Conservation (phyloP, 2,888 invertebrate species). For the Andricus quercusramuli region DNA sequence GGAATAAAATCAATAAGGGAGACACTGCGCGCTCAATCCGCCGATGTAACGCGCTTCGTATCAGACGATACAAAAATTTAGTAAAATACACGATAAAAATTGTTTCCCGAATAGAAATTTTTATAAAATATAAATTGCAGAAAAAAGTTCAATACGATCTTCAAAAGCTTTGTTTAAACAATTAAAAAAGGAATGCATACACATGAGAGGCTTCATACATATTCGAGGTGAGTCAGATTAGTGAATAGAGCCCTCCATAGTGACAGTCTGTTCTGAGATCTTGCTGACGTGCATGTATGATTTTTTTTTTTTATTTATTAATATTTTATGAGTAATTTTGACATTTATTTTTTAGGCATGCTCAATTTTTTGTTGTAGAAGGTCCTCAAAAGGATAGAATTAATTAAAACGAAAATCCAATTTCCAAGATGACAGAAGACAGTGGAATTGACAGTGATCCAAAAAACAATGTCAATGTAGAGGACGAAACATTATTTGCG, state of each 20-base stretch:
- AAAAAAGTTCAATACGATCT: neutral
- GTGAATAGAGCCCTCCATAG: neutral
- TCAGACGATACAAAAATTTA: neutral
- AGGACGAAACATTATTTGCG: slow-evolving; percentile 75
- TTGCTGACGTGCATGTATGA: neutral
- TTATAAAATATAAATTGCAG: neutral
- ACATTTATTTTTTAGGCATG: neutral
- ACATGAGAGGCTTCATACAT: neutral
- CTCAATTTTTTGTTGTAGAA: slow-evolving; percentile 41
- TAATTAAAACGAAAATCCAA: slow-evolving; percentile 14
- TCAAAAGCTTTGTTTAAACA: neutral
- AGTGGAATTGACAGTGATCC: slow-evolving; percentile 80
- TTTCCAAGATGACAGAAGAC: slow-evolving; percentile 73
- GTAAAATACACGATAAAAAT: neutral
- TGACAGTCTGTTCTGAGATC: neutral
- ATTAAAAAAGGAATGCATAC: neutral
- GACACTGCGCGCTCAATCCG: neutral
- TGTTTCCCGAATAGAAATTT: neutral
- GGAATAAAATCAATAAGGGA: slow-evolving; percentile 20
- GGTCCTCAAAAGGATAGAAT: slow-evolving; percentile 5
- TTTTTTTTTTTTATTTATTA: neutral
- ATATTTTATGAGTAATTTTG: neutral
- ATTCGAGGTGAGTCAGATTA: neutral
- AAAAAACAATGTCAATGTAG: slow-evolving; percentile 70
- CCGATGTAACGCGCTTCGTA: neutral